Base-by-base conservation (phyloP, 1,140 invertebrate genomes). In the Drosophila pandora region DNA sequence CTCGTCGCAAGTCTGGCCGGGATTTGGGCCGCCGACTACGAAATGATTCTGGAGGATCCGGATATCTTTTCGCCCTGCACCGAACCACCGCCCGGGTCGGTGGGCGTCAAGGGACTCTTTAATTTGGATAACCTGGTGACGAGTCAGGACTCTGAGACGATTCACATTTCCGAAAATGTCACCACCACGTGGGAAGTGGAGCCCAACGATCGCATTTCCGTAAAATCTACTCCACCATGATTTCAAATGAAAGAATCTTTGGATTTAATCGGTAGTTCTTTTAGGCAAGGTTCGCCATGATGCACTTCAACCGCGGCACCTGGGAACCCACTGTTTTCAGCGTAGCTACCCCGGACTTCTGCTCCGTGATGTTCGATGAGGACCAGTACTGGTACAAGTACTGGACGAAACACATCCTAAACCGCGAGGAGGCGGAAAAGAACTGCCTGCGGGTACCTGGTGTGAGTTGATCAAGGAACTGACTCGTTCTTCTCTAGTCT, bases 311-410 rank as follows among this genome's bases (percentile, higher is more conserved):
- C 0, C 75, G 82, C 0, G 83, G 83, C 1, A 23, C 13, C 23
- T 87, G 82, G 82, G 78, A 87, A 23, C 82, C 82, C 3, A 88
- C 82, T 0, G 7, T 82, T 0, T 72, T 88, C 8, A 62, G 17
- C 37, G 22, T 88, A 10, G 56, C 58, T 39, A 10, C 70, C 2
- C 39, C 32, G 10, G 59, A 87, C 49, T 87, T 87, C n/a, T 87
- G 82, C 28, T 3, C 8, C 5, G 21, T 39, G 2, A 68, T 87
- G 75, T 87, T 79, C 21, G 63, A 82, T 13, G 17, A 63, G 65
- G 50, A 69, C 48, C 47, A 59, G 6, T 88, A 87, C 55, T 87
- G 78, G 78, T 87, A 47, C 5, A 82, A 82, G 12, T 65, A 68
- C 34, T 87, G 82, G 82, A 79, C 83, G 2, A 21, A 10, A 10